These are phyloP conservation scores for Aspidapion aeneum DNA, from an alignment of 2,888 invertebrate genomes.

Conservation along the genomic window DNA sequence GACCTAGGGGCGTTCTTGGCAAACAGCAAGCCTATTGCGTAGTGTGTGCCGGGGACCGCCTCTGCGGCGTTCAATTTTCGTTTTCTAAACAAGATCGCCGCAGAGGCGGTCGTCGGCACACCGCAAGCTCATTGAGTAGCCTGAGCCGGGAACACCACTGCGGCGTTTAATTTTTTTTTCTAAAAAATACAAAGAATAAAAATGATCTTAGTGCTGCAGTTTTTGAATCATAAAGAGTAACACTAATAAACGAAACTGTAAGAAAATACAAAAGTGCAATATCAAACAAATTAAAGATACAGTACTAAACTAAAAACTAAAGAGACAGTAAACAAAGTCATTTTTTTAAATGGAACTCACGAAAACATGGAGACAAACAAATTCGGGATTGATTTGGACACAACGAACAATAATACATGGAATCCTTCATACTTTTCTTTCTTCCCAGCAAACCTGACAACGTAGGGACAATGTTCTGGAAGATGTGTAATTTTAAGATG, in stretches of 20 bases:
- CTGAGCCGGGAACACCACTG: too few relatives aligned
- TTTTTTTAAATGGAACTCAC: conserved; percentile 8
- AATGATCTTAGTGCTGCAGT: neutral
- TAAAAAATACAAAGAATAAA: neutral
- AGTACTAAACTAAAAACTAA: too few relatives aligned
- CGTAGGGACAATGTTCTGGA: conserved; percentile 21
- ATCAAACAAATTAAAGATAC: neutral
- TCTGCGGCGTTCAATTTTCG: neutral
- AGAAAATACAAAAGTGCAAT: neutral
- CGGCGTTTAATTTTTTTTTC: too few relatives aligned
- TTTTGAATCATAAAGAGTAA: neutral
- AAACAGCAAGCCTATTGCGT: neutral
- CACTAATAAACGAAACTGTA: too few relatives aligned
- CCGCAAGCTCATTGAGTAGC: too few relatives aligned
- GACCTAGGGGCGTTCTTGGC: neutral
- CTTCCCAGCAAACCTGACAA: conserved; percentile 15
- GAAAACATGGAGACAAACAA: conserved; percentile 13
- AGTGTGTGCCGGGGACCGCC: neutral
- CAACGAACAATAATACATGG: conserved; percentile 16
- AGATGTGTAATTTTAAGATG: conserved; percentile 15
- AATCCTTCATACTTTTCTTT: conserved; percentile 4
- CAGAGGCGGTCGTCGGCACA: too few relatives aligned
- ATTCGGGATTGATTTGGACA: conserved; percentile 14
- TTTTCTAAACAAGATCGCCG: too few relatives aligned
- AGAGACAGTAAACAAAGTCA: neutral